Base-by-base conservation (phyloP, 2,113 vertebrate species). In the Halichoerus grypus region DNA sequence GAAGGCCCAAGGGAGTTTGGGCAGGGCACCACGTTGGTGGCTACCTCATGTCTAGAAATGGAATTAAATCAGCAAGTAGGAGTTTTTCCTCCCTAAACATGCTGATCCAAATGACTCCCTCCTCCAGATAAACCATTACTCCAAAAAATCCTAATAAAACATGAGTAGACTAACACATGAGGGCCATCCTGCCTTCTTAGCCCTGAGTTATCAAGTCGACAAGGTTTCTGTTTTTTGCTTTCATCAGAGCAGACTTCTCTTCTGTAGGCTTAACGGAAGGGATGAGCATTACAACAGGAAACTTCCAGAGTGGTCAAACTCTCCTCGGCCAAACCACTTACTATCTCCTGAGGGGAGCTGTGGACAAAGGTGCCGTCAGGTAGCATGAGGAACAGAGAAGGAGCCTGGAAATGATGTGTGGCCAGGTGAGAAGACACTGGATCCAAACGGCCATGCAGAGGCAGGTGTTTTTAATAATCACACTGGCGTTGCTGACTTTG, bases 401-500 rank as follows among this genome's bases (percentile, higher is more conserved):
- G n/a, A 82, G 69, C 42, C 57, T 83, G 94, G 84, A 81, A 83
- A 57, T 42, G 86, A 42, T 57, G 36, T 57, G 51, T n/a, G 51
- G 61, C 79, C 92, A 72, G 92, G 97, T 77, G 85, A 95, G 71
- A 92, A 95, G 69, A 94, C 22, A 31, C 28, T 28, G n/a, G 39
- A 57, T 76, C 63, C 61, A 74, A 93, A 93, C 53, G 4, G 69
- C 72, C 90, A 85, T 2, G 14, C 31, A 6, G 46, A 97, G 69
- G 80, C 94, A 96, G 91, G 63, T 92, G 91, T 97, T 97, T 95
- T 76, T 87, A 94, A 91, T 95, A 94, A 81, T 51, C 31, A 7
- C 24, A 8, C 6, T 4, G 46, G 61, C 7, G 2, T 33, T 36
- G 79, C 74, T 84, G 69, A 90, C 97, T 98, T 89, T 97, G 94